A percentile compares a stretch with the other conserved stretches of the same genome.
These are phyloP conservation scores for Drosophila mauritiana DNA, from an alignment of 1,140 invertebrate species.

Conservation along the genomic window DNA sequence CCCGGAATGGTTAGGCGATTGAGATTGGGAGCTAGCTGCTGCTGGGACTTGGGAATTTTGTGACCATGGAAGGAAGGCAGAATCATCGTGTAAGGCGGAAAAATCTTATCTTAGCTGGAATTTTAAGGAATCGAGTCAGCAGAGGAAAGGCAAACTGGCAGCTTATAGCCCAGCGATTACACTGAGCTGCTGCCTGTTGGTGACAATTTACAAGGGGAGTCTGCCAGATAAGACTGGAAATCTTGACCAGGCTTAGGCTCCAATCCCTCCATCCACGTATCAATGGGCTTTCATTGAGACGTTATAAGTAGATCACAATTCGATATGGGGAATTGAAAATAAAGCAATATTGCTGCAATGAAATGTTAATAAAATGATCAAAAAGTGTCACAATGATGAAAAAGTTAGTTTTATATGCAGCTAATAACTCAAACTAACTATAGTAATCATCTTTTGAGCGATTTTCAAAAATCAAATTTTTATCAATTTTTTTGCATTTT, in stretches of 20 bases:
- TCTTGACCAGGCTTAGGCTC: constrained; percentile 19
- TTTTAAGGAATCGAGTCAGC: constrained; percentile 45
- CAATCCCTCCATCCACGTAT: constrained; percentile 5
- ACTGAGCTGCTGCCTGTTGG: constrained; percentile 65
- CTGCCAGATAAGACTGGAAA: constrained; percentile 37
- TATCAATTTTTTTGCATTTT: no score
- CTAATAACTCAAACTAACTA: no score
- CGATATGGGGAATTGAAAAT: not conserved
- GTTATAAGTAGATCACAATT: constrained; percentile 13
- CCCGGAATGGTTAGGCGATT: constrained; percentile 25
- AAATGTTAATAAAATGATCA: not conserved
- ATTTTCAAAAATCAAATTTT: no score
- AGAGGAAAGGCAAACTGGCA: constrained; percentile 8
- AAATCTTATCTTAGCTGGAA: constrained; percentile 84
- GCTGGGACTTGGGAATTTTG: constrained; percentile 5
- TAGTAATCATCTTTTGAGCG: no score
- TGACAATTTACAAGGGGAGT: constrained; percentile 65
- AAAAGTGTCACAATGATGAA: no score
- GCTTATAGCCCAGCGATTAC: constrained; percentile 52
- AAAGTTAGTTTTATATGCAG: no score
- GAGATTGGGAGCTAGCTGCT: constrained; percentile 43
- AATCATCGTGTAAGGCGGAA: constrained; percentile 43
- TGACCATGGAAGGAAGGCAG: not conserved
- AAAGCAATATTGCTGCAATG: not conserved
- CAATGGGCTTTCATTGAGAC: not conserved